Base-by-base conservation (phyloP, 2,113 vertebrate genomes). In the Motacilla tschutschensis region DNA sequence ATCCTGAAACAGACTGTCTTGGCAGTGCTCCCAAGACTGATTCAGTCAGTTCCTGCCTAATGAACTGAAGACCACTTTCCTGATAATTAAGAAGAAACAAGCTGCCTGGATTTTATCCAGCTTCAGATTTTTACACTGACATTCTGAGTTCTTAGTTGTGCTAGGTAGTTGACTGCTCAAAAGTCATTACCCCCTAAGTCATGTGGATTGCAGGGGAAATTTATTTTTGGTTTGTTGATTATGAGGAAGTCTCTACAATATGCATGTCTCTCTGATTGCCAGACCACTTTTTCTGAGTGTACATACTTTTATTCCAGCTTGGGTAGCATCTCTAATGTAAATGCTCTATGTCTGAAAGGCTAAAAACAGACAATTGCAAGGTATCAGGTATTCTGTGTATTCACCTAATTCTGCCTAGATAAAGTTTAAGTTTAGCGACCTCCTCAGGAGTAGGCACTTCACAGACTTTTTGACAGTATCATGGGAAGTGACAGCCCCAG, bases 1-100 rank as follows among this genome's bases (percentile, higher is more conserved):
- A 21, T 83, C 41, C 67, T 67, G 57, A 67, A 75, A 75, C 48
- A 53, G 65, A 21, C 31, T 77, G 24, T 58, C 17, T 75, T 83
- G 74, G 70, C 81, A 64, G 78, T 20, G 66, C 35, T 87, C 50
- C 75, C 54, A 60, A 72, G 71, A 22, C 53, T 3, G 3, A 41
- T 64, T 80, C 77, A 86, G n/a, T 88, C 62, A 80, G 46, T 62
- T 33, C 17, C 35, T 4, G 5, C 48, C 17, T 79, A 50, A 82
- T 62, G 71, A 91, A 65, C 74, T 83, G 78, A 76, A 72, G 78
- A 58, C 46, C 41, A 86, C 75, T 63, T 86, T 88, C 71, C 26
- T 84, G 43, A 69, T 76, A 69, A 90, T 84, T 65, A 50, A 50
- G 44, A 83, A 69, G 69, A 77, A 65, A 66, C 17, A 54, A 85